phyloP scores from a whole-genome alignment of 2,888 invertebrate species.

The Cryptosula pallasiana region DNA sequence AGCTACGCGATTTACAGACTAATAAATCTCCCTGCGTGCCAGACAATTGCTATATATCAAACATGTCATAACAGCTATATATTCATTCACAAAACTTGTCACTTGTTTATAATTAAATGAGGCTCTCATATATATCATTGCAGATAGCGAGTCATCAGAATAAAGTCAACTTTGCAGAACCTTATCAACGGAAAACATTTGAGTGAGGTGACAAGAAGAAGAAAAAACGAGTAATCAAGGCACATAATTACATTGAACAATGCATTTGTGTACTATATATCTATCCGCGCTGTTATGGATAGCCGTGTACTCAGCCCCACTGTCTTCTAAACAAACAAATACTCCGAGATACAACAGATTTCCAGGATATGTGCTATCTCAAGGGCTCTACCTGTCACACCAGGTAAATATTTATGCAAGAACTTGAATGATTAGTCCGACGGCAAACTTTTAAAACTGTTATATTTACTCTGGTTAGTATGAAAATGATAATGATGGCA shows the following conservation, averaged over 20 bases:
- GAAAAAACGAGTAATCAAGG: too few species aligned
- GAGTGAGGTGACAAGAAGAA: too few species aligned
- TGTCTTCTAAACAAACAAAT: neutral
- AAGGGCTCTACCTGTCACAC: neutral
- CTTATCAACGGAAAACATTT: too few species aligned
- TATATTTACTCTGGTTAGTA: too few species aligned
- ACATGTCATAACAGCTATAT: too few species aligned
- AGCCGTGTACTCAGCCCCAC: neutral
- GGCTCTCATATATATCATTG: neutral
- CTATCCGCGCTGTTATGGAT: neutral
- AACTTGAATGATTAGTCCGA: neutral
- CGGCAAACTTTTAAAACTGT: too few species aligned
- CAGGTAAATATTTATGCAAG: conserved; percentile 31
- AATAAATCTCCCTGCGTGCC: neutral
- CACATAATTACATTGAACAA: too few species aligned
- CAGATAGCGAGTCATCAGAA: too few species aligned
- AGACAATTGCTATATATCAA: neutral
- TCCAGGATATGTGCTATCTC: neutral
- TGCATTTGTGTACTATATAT: too few species aligned
- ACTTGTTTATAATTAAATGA: neutral
- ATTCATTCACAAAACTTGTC: neutral
- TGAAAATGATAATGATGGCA: too few species aligned
- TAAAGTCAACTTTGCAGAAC: too few species aligned
- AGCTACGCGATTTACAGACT: too few species aligned
- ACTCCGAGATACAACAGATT: neutral